phyloP scores from a whole-genome alignment of 2,113 vertebrate genomes.

The Ranitomeya variabilis region DNA sequence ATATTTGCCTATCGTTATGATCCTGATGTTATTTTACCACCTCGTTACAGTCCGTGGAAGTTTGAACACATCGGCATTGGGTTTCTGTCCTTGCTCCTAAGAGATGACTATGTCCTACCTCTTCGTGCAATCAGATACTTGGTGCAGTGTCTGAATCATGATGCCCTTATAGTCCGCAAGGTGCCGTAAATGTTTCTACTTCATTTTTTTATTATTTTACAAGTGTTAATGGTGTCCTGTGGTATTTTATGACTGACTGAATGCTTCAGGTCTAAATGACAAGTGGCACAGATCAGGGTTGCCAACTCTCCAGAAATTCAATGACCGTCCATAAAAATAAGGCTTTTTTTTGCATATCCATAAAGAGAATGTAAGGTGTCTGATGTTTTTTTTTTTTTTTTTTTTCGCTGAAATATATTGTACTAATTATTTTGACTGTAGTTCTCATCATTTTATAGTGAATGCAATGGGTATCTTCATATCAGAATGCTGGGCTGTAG shows the following conservation, averaged over 20 bases:
- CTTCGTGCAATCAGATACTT: slow-evolving; percentile 85
- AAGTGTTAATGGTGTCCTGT: neutral
- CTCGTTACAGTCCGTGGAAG: slow-evolving; percentile 92
- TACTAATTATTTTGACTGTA: too few species aligned
- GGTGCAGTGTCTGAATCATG: slow-evolving; percentile 93
- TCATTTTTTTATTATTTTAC: neutral
- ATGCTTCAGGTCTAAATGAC: too few species aligned
- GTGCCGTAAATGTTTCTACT: slow-evolving; percentile 64
- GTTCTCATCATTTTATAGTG: too few species aligned
- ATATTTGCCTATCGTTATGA: neutral
- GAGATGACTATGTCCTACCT: slow-evolving; percentile 88
- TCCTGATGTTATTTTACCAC: neutral
- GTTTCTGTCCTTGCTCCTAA: slow-evolving; percentile 89
- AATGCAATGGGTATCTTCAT: too few species aligned
- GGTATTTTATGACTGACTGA: neutral
- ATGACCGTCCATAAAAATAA: too few species aligned
- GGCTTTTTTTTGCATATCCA: too few species aligned
- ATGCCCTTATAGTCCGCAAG: slow-evolving; percentile 94
- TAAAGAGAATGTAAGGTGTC: too few species aligned
- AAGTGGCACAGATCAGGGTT: too few species aligned
- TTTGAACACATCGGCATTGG: slow-evolving; percentile 95
- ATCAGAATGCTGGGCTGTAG: too few species aligned
- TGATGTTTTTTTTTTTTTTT: too few species aligned
- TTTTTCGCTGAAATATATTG: too few species aligned
- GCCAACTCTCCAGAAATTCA: too few species aligned